Base-by-base conservation (phyloP, 2,888 invertebrate genomes). In the Sclerodermus sp. region DNA sequence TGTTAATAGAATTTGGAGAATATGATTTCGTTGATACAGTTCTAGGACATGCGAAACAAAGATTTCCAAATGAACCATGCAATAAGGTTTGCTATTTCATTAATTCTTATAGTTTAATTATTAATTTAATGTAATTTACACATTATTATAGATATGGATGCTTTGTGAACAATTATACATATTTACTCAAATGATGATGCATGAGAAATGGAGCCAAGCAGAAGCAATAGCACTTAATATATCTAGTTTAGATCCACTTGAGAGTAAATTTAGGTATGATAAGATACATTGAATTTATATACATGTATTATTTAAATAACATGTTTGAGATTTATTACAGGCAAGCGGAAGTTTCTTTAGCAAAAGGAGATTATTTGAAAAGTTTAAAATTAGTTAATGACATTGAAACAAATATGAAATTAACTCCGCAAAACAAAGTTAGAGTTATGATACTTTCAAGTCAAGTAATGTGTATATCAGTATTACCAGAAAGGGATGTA, bases 371-470 rank as follows among this genome's bases (percentile, higher is more conserved):
- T 60, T 76, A 70, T 57, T 71, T 70, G 1, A 71, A 64, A n/a
- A 78, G 73, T 3, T 55, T 75, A 5, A 60, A 72, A 9, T 49
- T 62, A 16, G 53, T 76, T 1, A 52, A 62, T 16, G 61, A 53
- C 17, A 69, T 77, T 9, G 70, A 73, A 38, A 60, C 60, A 18
- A 55, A 55, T 41, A 50, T 64, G 1, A 55, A 63, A 6, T 49
- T 71, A 29, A 70, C 68, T 2, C 63, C 76, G 9, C 70, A 71
- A 39, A 68, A 74, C 53, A 81, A 84, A 64, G 81, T 91, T 17
- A 82, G 88, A 57, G 86, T 87, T 0, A 85, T 89, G 79, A 84
- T 89, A 53, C 74, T 90, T 2, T 82, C 85, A 52, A 87, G 89
- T 3, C 84, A 87, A 71, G 84, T 89, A 17, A 85, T 87, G 66